Conservation (phyloP, 2,113 vertebrate genomes). For the Mesocricetus auratus region DNA sequence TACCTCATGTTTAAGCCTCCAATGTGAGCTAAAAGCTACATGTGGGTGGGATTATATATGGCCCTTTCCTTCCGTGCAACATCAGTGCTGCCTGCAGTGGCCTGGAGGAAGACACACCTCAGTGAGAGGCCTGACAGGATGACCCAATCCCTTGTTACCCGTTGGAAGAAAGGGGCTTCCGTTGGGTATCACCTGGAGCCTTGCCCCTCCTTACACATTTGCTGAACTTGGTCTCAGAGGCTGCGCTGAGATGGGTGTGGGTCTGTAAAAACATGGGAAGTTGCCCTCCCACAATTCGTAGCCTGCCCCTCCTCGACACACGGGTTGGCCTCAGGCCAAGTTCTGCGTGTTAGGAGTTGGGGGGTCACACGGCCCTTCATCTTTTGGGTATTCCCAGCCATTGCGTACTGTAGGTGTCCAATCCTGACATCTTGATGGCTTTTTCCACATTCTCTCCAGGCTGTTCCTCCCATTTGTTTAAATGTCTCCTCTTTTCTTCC, state of each 20-base stretch:
- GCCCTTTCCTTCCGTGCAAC: neutral
- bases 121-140: neutral
- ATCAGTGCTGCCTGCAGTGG: neutral
- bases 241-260: neutral
- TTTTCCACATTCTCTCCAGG: neutral
- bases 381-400: neutral
- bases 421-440: neutral
- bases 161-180: slow-evolving; percentile 21
- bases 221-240: neutral
- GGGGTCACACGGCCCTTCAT: neutral
- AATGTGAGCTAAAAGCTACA: neutral
- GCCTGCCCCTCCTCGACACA: neutral
- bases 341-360: neutral
- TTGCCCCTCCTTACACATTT: neutral
- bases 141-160: neutral
- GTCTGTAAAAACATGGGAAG: neutral
- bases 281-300: neutral
- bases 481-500: neutral
- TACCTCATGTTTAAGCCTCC: neutral
- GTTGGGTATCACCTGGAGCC: neutral
- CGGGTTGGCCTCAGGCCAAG: neutral
- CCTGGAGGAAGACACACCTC: neutral
- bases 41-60: neutral
- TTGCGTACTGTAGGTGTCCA: neutral
- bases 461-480: neutral